Percentiles rank a stretch among this genome's conserved stretches.
Conservation (phyloP, 1,140 invertebrate species). For the Zophobas atratus region DNA sequence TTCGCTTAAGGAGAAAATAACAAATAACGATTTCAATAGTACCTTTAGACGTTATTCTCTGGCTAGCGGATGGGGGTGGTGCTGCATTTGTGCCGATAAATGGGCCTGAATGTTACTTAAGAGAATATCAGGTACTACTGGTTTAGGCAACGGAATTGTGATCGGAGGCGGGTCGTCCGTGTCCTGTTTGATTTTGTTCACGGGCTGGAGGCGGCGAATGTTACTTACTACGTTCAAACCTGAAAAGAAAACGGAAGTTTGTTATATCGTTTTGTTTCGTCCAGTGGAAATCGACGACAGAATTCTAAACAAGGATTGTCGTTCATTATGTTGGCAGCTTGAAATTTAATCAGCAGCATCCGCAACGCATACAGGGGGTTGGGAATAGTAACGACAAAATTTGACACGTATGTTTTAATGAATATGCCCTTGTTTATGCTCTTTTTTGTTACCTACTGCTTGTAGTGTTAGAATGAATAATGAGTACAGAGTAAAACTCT, state of each 20-base stretch:
- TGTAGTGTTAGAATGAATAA: no score
- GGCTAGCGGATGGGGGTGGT: slow-evolving; percentile 12
- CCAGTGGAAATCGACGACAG: no score
- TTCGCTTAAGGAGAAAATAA: background rate
- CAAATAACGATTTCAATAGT: background rate
- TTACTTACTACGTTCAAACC: slow-evolving; percentile 65
- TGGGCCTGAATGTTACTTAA: slow-evolving; percentile 21
- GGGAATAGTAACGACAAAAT: no score
- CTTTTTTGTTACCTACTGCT: no score
- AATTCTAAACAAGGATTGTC: no score
- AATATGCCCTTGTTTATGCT: no score
- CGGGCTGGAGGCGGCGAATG: slow-evolving; percentile 63
- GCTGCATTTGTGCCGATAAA: slow-evolving; percentile 11
- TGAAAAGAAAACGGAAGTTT: slow-evolving; percentile 39
- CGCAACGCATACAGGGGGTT: no score
- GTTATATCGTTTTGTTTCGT: no score
- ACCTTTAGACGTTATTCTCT: slow-evolving; percentile 40
- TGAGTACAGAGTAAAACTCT: no score
- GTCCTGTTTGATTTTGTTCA: slow-evolving; percentile 59
- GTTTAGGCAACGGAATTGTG: slow-evolving; percentile 63
- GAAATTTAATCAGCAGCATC: no score
- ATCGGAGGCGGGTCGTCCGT: slow-evolving; percentile 62
- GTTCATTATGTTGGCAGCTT: no score
- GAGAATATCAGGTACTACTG: slow-evolving; percentile 57
- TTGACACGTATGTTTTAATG: no score